Evolutionary conservation across 37 sponge, comb jelly and placozoan species (phyloP), one percentile per base, ranked within the genome.

Genomic region (Axinella damicornis): DNA sequence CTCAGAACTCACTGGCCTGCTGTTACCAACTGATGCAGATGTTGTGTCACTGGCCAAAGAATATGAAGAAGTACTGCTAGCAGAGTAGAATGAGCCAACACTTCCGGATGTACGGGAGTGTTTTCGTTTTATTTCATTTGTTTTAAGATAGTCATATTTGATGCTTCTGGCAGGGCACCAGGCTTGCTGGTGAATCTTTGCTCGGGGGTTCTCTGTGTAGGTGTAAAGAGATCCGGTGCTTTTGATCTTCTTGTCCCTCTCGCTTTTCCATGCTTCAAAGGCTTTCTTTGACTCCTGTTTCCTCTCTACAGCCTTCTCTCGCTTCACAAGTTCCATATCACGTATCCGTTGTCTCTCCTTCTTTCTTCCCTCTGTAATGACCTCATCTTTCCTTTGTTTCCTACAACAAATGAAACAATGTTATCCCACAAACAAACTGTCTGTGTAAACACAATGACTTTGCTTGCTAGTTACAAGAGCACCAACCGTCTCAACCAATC

Each of bases 111-210:
- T 54, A 19, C 18, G 62, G 38, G 74, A 20, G 18, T 19, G 11
- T 58, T 57, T 62, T 18, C 14, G 11, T 58, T 57, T 62, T 18
- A 15, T 0, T 36, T 55, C 25, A 57, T 81, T 71, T 73, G 21
- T 24, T 57, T 54, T 34, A 19, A 11, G 80, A 69, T 90, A 80
- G 69, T 35, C 70, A 37, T 90, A 81, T 20, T 74, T 35, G n/a
- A 90, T 80, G 65, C 83, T 58, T 30, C 93, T 71, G 12, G 90
- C 90, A 18, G 93, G 93, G 16, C 93, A 73, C 93, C 93, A 92
- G 1, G 93, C 74, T 21, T n/a, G 30, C 21, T 27, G 38, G 32
- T 75, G 87, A 25, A 64, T 62, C 46, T 85, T 84, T 67, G 40
- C 54, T 65, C 2, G 28, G 1, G 40, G n/a, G 4, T 87, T 9